Base-by-base conservation (phyloP, 2,888 invertebrate species). In the Seira ritae region DNA sequence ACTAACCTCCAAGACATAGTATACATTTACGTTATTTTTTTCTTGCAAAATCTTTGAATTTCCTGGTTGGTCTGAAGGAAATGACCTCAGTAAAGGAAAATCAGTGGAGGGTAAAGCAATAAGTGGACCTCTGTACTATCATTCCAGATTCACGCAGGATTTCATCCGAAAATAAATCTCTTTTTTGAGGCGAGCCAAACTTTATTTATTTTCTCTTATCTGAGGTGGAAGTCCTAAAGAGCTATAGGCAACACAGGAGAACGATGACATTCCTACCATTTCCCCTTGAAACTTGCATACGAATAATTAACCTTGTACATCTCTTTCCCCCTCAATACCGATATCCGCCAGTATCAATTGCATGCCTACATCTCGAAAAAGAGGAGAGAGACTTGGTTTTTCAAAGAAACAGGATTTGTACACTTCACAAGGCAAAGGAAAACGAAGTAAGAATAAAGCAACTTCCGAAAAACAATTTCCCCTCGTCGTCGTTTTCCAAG, bases 41-140 rank as follows among this genome's bases (percentile, higher is more conserved):
- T 31, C 31, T 31, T 55, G 55, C 55, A 17, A 31, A 55, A 55
- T 55, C 55, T 55, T 55, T 12, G 55, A 55, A 55, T 55, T 55
- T 55, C 55, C 55, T 3, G 55, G 55, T 55, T 12, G 3, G 31
- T 70, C 72, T 69, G 20, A 73, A 70, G 75, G 80, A 80, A 75
- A 75, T 80, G 70, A 75, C 74, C 80, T 80, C 73, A 80, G 37
- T 73, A 80, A 60, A 55, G 12, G 68, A 75, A 71, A 80, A 69
- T 75, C 75, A 75, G 60, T 80, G 69, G 75, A 80, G 69, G 70
- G 65, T 23, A 31, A 75, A 75, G 80, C 80, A 80, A 71, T 80
- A 74, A 80, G 80, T 80, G 74, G 73, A 74, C 75, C 24, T 24
- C 37, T 31, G n/a, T 42, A 80, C 72, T 17, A 55, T 55, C 55